Percentiles rank a stretch among this genome's conserved stretches.
Conservation (phyloP, 2,797 vertebrate genomes). For the Coendou prehensilis region DNA sequence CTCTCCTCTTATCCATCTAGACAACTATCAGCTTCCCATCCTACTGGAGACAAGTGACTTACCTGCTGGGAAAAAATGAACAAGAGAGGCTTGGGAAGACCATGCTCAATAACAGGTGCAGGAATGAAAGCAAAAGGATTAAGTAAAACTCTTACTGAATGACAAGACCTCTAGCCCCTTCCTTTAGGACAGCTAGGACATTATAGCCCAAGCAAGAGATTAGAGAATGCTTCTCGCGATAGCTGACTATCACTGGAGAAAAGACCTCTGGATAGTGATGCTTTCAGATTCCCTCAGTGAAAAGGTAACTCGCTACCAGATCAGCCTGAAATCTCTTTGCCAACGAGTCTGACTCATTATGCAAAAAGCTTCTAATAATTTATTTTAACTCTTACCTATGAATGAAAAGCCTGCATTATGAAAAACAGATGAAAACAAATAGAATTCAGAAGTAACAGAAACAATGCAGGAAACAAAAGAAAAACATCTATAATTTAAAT, state of each 20-base stretch:
- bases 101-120: neutral
- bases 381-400: neutral
- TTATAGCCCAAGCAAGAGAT: slow-evolving; percentile 8
- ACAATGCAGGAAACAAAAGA: slow-evolving; percentile 7
- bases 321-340: neutral
- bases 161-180: neutral
- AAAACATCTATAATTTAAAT: slow-evolving; percentile 24
- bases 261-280: slow-evolving; percentile 6
- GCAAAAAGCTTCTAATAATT: neutral
- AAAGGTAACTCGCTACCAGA: neutral
- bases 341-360: neutral
- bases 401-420: neutral
- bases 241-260: neutral
- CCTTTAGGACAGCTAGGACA: neutral
- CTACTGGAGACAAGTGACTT: neutral
- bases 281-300: neutral
- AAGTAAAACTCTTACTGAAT: slow-evolving; percentile 44
- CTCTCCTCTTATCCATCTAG: neutral
- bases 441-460: slow-evolving; percentile 32
- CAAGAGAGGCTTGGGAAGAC: neutral
- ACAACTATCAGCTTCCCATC: neutral
- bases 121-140: slow-evolving; percentile 24
- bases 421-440: slow-evolving; percentile 41
- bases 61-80: neutral
- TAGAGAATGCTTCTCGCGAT: slow-evolving; percentile 18